Evolutionary conservation across 2,888 invertebrate genomes (phyloP), one percentile per base, ranked within the genome.

Genomic region (Polydrusus cervinus): DNA sequence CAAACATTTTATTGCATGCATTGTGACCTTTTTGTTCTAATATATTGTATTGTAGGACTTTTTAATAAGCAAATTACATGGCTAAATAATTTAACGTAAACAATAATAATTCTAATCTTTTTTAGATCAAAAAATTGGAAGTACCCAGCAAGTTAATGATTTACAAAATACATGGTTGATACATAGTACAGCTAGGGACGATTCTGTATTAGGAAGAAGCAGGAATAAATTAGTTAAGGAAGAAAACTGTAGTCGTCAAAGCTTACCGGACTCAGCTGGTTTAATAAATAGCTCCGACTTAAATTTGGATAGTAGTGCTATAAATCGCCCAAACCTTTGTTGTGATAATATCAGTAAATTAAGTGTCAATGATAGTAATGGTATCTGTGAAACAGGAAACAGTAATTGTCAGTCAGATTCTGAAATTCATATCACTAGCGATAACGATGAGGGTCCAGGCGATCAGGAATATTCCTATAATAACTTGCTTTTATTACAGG

Each of bases 401-500:
- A 18, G 11, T 14, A 38, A 60, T 60, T 60, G 8, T 38, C 7
- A 16, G 3, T 16, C 38, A 16, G 57, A 14, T 38, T 14, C 6
- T 55, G 34, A 34, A 25, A 14, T 34, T 1, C 8, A 11, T 16
- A 11, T 20, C 10, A 6, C 51, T 51, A 20, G 11, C 34, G 55
- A 1, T 20, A 20, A 51, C 9, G n/a, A 60, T 30, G 25, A 38
- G 10, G 1, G 5, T 6, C 53, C n/a, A 11, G 0, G 20, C 14
- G 0, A 3, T 25, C 53, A 53, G 43, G 43, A 13, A 34, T 30
- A 55, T 9, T 7, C 14, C 0, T 13, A 38, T 10, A 38, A 38
- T 38, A 11, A 14, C 8, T 18, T 38, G 11, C 18, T 38, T 16
- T 38, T 73, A 38, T 51, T 72, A 40, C 1, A 53, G 14, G 57